Evolutionary conservation across 2,113 vertebrate species (phyloP).

Genomic region (Tragelaphus buxtoni): DNA sequence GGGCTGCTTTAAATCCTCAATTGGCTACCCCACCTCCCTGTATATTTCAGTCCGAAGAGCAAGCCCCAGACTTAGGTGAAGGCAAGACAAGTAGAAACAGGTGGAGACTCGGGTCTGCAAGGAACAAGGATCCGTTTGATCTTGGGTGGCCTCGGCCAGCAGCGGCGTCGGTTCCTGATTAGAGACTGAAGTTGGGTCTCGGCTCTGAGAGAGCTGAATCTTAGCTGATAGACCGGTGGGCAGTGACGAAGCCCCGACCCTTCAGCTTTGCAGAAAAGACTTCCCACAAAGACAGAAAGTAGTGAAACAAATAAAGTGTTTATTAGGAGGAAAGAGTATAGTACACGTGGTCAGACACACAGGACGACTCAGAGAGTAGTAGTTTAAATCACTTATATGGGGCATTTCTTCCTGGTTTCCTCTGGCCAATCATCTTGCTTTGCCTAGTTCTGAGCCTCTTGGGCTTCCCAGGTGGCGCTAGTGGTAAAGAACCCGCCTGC

Average conservation of each 20-base stretch:
- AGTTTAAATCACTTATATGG: background rate
- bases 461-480: background rate
- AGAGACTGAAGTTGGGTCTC: background rate
- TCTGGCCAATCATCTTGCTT: background rate
- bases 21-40: background rate
- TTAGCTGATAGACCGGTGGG: background rate
- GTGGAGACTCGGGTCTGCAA: background rate
- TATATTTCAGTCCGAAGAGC: background rate
- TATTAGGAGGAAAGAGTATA: background rate
- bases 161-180: fast-evolving
- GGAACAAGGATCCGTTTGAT: background rate
- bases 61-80: background rate
- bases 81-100: background rate
- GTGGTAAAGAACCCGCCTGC: background rate
- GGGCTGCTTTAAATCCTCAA: background rate
- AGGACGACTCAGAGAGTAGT: background rate
- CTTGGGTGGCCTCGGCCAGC: background rate
- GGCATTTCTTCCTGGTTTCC: background rate
- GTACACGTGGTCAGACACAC: background rate
- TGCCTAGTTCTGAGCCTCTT: background rate
- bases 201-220: background rate
- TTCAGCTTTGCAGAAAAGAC: background rate
- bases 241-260: background rate
- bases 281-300: background rate
- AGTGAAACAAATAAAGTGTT: background rate